These are phyloP conservation scores for Archips crataeganus DNA, from an alignment of 2,888 invertebrate genomes.

Conservation along the genomic window DNA sequence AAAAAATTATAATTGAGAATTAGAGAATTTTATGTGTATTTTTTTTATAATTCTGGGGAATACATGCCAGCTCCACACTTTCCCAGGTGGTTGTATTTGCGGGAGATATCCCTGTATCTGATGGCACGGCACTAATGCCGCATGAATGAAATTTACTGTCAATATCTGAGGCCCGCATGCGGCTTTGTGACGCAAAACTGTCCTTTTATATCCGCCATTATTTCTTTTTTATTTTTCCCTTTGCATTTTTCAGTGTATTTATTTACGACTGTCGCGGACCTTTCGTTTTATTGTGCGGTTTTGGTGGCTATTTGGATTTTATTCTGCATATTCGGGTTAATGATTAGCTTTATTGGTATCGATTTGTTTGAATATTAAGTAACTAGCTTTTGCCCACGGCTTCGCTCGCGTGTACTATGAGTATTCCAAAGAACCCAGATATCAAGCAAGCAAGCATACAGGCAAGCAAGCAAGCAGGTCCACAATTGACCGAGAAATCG, in stretches of 20 bases:
- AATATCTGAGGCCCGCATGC: conserved; percentile 85
- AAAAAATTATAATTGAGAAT: too few relatives aligned
- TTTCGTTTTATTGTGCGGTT: conserved; percentile 60
- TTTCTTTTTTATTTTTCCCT: conserved; percentile 71
- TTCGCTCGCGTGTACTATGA: too few relatives aligned
- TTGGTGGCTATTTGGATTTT: conserved; percentile 48
- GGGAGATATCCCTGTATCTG: conserved; percentile 74
- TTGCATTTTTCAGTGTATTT: conserved; percentile 74
- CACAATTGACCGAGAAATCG: too few relatives aligned
- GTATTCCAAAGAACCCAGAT: too few relatives aligned
- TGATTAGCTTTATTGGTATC: conserved; percentile 23
- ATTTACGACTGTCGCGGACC: conserved; percentile 60
- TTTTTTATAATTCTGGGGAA: background rate
- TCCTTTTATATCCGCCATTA: conserved; percentile 81
- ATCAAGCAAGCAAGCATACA: too few relatives aligned
- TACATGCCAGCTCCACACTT: conserved; percentile 42
- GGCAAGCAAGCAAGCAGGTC: too few relatives aligned
- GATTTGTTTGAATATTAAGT: background rate
- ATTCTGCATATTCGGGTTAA: conserved; percentile 14
- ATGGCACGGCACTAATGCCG: conserved; percentile 85
- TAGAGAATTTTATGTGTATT: background rate
- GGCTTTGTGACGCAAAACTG: conserved; percentile 84
- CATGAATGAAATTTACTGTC: conserved; percentile 87
- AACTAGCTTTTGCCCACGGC: too few relatives aligned
- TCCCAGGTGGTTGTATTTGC: conserved; percentile 49